Evolutionary conservation across 2,113 vertebrate species (phyloP), one percentile per base, ranked within the genome.

Genomic region (Ageneiosus marmoratus): DNA sequence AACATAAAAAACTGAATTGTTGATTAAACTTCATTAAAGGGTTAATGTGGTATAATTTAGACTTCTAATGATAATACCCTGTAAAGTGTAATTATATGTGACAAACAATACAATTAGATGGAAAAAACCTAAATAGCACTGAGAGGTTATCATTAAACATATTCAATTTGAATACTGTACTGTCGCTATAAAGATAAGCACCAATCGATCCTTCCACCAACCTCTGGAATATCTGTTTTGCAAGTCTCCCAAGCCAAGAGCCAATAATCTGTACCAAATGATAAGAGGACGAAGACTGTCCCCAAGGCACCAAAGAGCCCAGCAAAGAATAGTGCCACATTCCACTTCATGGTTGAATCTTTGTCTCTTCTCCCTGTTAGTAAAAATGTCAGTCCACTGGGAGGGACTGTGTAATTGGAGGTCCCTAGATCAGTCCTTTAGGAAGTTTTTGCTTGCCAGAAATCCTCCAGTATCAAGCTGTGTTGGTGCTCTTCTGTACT

Each of bases 211-310:
- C 6, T 34, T 46, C 22, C 53, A 90, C 93, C 79, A 82, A 94
- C 93, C 92, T 91, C 50, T 48, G 56, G 0, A 27, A 32, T 62
- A 63, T 79, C 82, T 11, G 75, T 72, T 22, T 67, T 53, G 89
- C 96, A 99, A 8, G 84, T 94, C 94, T 98, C 96, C 0, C 94
- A 95, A 73, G 93, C 97, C 84, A 99, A 92, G 86, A 99, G 96
- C 98, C 98, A 99, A 85, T 98, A 98, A 91, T 99, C 97, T 0
- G 97, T 97, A 92, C 97, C 97, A 92, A 99, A 99, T 0, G 98
- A 96, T 82, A 98, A 92, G 80, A 99, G 90, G 90, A 95, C 95
- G 60, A 98, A 94, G 53, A 97, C 92, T 84, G 95, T 93, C 0
- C 96, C 97, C 80, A 99, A 85, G 55, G 96, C 96, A 32, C 96